Conservation (phyloP, 30 jellyfish, hydroid and myxozoan genomes). For the Turritopsis rubra region DNA sequence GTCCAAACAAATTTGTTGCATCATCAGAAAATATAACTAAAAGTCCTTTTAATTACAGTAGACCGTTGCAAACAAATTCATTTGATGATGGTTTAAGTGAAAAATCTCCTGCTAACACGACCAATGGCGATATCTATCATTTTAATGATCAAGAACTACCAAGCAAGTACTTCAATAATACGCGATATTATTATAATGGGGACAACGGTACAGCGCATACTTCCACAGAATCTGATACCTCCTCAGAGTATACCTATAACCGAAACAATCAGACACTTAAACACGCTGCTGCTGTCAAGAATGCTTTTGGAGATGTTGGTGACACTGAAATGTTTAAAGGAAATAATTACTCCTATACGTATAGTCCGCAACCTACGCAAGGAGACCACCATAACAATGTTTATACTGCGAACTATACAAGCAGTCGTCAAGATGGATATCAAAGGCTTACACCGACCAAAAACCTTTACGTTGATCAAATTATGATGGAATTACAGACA, state of each 20-base stretch:
- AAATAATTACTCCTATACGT: not conserved
- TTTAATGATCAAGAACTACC: constrained; percentile 2
- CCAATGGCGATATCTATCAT: not conserved
- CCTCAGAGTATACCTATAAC: not conserved
- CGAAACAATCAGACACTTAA: not conserved
- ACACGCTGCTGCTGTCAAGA: not conserved
- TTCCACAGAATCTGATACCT: not conserved
- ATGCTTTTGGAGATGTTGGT: not conserved
- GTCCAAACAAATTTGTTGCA: not conserved
- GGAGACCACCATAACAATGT: not conserved
- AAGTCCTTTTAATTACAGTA: not conserved
- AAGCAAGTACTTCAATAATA: not conserved
- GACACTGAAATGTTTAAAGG: not conserved
- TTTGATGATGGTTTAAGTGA: not conserved
- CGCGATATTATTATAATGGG: not conserved
- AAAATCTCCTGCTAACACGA: not conserved
- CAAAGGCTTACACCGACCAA: not conserved
- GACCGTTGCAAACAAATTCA: not conserved
- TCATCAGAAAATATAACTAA: not conserved
- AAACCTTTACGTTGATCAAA: not conserved
- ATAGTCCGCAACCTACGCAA: not conserved
- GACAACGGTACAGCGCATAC: not conserved
- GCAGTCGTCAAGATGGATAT: not conserved
- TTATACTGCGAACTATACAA: not conserved
- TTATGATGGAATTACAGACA: not conserved